A percentile compares a stretch with the other conserved stretches of the same genome.
Evolutionary conservation across 2,113 vertebrate species (phyloP).

Genomic region (Mystacornis crossleyi): DNA sequence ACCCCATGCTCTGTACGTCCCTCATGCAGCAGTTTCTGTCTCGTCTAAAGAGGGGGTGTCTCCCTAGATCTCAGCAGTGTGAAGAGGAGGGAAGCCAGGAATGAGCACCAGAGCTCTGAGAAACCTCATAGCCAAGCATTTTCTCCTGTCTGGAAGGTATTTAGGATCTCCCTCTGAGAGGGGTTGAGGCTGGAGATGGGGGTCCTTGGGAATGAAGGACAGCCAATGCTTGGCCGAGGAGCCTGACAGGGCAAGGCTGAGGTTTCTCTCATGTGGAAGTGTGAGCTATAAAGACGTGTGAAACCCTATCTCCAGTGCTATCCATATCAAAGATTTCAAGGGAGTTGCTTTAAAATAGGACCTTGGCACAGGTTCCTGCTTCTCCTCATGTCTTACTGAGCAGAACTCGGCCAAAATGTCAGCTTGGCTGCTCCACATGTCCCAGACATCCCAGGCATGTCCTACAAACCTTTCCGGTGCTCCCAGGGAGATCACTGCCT

Average conservation of each 20-base stretch:
- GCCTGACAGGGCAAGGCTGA: not conserved
- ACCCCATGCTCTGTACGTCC: not conserved
- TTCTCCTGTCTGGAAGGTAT: not conserved
- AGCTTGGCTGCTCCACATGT: conserved; percentile 16
- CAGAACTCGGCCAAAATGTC: not conserved
- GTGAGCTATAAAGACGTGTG: not conserved
- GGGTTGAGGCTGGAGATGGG: not conserved
- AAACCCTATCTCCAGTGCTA: conserved; percentile 1
- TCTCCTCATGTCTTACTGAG: conserved; percentile 20
- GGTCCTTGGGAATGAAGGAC: not conserved
- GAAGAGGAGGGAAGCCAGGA: not conserved
- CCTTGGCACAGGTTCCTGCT: conserved; percentile 4
- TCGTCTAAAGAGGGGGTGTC: not conserved
- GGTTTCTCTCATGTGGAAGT: conserved; percentile 32
- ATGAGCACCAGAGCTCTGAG: not conserved
- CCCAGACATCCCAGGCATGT: not conserved
- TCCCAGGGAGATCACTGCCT: not conserved
- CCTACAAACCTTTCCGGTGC: conserved; percentile 39
- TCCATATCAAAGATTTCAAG: conserved; percentile 31
- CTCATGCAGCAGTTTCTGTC: not conserved
- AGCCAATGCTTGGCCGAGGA: not conserved
- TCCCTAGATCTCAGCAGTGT: not conserved
- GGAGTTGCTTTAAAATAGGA: conserved; percentile 29
- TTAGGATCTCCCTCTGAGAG: not conserved
- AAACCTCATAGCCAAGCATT: not conserved